Evolutionary conservation across 2,888 invertebrate species (phyloP).

Genomic region (Volucella inflata): DNA sequence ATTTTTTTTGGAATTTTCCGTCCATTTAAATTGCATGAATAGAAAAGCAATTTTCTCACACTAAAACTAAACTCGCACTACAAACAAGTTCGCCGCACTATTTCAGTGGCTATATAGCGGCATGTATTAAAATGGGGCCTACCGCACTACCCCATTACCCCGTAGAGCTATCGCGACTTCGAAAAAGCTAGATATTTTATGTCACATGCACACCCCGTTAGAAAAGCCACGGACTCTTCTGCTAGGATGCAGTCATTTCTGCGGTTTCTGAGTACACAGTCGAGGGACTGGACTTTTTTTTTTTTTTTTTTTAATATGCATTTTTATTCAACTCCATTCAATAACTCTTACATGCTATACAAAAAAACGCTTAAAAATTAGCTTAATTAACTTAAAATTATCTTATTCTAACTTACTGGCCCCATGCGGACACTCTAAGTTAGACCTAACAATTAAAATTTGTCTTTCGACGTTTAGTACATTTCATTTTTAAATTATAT

Average conservation of each 20-base stretch:
- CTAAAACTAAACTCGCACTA: neutral
- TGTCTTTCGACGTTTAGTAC: too few relatives aligned
- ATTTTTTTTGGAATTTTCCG: too few relatives aligned
- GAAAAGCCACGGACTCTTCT: constrained; percentile 47
- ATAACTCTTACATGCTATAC: too few relatives aligned
- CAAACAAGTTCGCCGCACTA: too few relatives aligned
- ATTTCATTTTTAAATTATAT: too few relatives aligned
- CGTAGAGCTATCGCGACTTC: neutral
- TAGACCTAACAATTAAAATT: too few relatives aligned
- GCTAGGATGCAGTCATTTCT: constrained; percentile 71
- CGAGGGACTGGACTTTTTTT: constrained; percentile 2
- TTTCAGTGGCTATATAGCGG: neutral
- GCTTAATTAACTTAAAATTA: too few relatives aligned
- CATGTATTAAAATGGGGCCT: constrained; percentile 9
- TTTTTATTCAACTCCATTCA: too few relatives aligned
- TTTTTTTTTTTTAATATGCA: too few relatives aligned
- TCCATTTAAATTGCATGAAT: constrained; percentile 35
- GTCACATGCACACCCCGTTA: constrained; percentile 52
- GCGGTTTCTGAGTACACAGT: constrained; percentile 58
- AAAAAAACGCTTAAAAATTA: too few relatives aligned
- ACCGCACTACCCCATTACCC: neutral
- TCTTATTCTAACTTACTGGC: too few relatives aligned
- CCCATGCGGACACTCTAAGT: too few relatives aligned
- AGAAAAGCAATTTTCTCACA: constrained; percentile 33
- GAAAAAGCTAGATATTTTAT: constrained; percentile 40